Conservation (phyloP, 2,888 invertebrate genomes). For the Papilio elwesi region DNA sequence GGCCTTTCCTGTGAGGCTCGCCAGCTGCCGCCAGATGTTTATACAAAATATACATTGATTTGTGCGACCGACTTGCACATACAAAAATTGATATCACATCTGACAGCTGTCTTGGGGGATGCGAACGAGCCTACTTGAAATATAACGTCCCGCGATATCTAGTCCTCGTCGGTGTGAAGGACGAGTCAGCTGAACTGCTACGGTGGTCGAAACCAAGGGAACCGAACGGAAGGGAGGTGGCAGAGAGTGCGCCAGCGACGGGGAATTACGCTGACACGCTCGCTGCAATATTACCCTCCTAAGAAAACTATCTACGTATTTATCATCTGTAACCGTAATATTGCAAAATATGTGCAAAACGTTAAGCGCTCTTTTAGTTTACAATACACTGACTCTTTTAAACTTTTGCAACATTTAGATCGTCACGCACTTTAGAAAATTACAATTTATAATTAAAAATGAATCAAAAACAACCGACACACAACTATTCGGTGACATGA, state of each 20-base stretch:
- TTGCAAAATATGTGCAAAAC: conserved; percentile 83
- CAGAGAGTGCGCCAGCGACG: conserved; percentile 60
- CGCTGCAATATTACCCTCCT: conserved; percentile 51
- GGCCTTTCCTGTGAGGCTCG: conserved; percentile 39
- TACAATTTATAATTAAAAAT: conserved; percentile 68
- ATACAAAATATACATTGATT: conserved; percentile 36
- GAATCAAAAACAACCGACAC: conserved; percentile 77
- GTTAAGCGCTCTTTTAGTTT: conserved; percentile 79
- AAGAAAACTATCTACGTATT: conserved; percentile 73
- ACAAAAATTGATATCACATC: conserved; percentile 26
- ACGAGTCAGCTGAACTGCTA: conserved; percentile 38
- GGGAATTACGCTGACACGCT: conserved; percentile 66
- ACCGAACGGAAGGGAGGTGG: conserved; percentile 39
- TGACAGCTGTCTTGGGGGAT: background rate
- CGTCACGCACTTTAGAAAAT: conserved; percentile 71
- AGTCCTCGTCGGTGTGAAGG: conserved; percentile 46
- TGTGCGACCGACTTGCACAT: conserved; percentile 37
- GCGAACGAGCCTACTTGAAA: conserved; percentile 12
- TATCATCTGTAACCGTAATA: conserved; percentile 73
- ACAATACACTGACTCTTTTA: conserved; percentile 77
- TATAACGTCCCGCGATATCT: conserved; percentile 46
- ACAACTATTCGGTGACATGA: conserved; percentile 77
- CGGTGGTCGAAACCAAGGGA: conserved; percentile 33
- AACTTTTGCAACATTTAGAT: conserved; percentile 76
- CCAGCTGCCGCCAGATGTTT: conserved; percentile 23